Percentiles rank a stretch among this genome's conserved stretches.
phyloP scores from a whole-genome alignment of 2,113 vertebrate species.

The Thomomys bottae region DNA sequence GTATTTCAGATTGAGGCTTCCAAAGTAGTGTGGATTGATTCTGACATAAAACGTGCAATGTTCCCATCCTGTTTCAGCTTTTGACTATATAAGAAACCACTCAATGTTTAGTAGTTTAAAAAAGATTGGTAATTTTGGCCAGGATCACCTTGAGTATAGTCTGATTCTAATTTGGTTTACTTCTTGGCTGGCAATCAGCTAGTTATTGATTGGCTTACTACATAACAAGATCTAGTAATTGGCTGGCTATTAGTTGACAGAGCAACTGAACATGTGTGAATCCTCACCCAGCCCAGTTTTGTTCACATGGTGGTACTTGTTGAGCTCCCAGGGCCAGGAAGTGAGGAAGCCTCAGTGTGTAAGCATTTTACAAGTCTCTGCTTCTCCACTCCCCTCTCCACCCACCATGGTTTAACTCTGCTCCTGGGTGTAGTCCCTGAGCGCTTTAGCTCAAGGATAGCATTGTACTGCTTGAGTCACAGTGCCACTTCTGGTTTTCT shows the following conservation, averaged over 20 bases:
- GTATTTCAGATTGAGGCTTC: background rate
- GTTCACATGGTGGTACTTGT: background rate
- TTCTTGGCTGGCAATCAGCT: background rate
- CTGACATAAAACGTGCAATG: background rate
- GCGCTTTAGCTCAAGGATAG: too few relatives aligned
- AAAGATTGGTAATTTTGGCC: background rate
- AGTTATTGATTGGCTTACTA: background rate
- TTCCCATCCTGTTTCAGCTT: background rate
- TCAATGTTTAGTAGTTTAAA: background rate
- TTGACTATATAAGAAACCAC: background rate
- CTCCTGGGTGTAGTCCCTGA: too few relatives aligned
- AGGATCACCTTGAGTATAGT: background rate
- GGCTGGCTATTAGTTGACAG: background rate
- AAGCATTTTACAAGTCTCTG: background rate
- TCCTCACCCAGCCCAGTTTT: background rate
- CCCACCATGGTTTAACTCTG: too few relatives aligned
- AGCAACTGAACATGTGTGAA: background rate
- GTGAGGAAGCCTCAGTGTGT: background rate
- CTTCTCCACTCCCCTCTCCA: too few relatives aligned
- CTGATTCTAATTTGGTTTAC: background rate
- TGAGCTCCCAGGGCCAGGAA: background rate
- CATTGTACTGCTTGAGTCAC: too few relatives aligned
- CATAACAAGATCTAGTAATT: background rate
- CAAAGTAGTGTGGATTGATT: background rate
- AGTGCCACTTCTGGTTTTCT: too few relatives aligned